Conservation (phyloP, 2,113 vertebrate species). For the Tachysurus fulvidraco region DNA sequence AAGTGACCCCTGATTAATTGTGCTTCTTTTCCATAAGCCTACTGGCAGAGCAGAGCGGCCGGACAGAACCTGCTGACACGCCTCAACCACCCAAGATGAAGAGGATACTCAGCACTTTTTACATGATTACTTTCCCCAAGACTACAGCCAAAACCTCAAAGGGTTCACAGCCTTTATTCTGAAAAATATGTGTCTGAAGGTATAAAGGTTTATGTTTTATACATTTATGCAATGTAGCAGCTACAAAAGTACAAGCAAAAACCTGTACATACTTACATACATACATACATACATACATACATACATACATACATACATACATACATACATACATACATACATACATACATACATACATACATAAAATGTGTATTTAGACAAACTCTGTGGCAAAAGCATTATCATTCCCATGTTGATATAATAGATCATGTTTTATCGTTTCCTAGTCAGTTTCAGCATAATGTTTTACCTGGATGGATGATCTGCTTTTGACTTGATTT, state of each 20-base stretch:
- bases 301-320: too few relatives aligned
- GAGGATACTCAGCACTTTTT: slow-evolving; percentile 40
- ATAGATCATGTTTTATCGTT: background rate
- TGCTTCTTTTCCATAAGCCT: slow-evolving; percentile 9
- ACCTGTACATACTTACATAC: too few relatives aligned
- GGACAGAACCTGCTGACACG: slow-evolving; percentile 43
- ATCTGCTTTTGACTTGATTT: background rate
- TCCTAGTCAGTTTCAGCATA: background rate
- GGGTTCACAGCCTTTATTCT: slow-evolving; percentile 9
- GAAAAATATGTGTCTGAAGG: background rate
- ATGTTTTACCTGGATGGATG: background rate
- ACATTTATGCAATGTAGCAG: background rate
- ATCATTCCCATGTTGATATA: background rate
- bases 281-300: too few relatives aligned
- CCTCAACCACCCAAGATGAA: slow-evolving; percentile 3
- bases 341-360: background rate
- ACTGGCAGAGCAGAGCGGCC: background rate
- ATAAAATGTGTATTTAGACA: background rate
- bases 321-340: too few relatives aligned
- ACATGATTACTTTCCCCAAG: slow-evolving; percentile 32
- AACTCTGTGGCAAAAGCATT: too few relatives aligned
- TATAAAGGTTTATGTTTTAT: background rate
- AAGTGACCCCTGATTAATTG: slow-evolving; percentile 15
- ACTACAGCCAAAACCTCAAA: slow-evolving; percentile 33
- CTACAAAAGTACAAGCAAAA: too few relatives aligned